phyloP scores from a whole-genome alignment of 2,113 vertebrate species.

The Mohoua ochrocephala region DNA sequence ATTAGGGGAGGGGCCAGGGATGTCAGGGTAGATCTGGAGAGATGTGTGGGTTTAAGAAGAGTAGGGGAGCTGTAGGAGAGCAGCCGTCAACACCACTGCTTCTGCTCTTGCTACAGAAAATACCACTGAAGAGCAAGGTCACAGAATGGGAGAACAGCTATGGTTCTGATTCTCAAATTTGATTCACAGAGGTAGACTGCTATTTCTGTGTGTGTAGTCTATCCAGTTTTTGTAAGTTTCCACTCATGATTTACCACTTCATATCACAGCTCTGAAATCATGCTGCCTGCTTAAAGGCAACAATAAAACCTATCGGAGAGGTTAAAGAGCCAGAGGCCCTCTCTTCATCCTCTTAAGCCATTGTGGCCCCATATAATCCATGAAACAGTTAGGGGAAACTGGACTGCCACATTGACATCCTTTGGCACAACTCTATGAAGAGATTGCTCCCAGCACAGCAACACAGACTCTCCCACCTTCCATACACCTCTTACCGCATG shows the following conservation, averaged over 20 bases:
- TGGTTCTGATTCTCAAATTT: neutral
- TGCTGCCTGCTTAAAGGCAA: neutral
- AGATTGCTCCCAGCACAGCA: neutral
- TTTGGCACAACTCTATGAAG: neutral
- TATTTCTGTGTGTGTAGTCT: neutral
- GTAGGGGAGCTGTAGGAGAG: neutral
- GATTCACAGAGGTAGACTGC: neutral
- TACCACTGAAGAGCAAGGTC: neutral
- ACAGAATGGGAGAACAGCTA: neutral
- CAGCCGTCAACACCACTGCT: neutral
- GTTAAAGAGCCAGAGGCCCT: neutral
- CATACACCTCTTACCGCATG: too few relatives aligned
- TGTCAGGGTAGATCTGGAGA: neutral
- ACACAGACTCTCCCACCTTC: neutral
- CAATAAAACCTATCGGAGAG: fast-evolving
- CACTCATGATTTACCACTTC: neutral
- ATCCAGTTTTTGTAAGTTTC: neutral
- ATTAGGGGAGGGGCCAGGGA: neutral
- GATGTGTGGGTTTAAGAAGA: neutral
- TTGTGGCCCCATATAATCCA: neutral
- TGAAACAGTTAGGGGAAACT: neutral
- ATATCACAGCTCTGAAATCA: fast-evolving
- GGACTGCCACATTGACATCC: neutral
- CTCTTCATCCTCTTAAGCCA: neutral
- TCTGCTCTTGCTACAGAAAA: neutral